A percentile compares a stretch with the other conserved stretches of the same genome.
These are phyloP conservation scores for Chelmon rostratus DNA, from an alignment of 2,797 vertebrate species.

Conservation along the genomic window DNA sequence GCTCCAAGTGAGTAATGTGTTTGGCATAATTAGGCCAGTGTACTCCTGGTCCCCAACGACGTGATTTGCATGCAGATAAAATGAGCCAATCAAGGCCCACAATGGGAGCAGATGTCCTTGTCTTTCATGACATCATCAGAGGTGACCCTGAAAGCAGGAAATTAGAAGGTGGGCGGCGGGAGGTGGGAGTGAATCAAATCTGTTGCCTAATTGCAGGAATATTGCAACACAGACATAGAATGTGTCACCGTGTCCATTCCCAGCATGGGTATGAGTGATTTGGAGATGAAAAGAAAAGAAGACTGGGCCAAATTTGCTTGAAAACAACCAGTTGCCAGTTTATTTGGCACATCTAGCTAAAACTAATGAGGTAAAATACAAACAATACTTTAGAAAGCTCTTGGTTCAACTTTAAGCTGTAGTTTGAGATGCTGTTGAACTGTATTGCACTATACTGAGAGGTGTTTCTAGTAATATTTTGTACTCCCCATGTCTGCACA, in stretches of 20 bases:
- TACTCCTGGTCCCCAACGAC: conserved; percentile 58
- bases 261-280: not conserved
- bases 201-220: conserved; percentile 33
- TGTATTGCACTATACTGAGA: not conserved
- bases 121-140: conserved; percentile 76
- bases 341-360: not conserved
- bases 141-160: conserved; percentile 76
- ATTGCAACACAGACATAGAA: conserved; percentile 18
- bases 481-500: not conserved
- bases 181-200: conserved; percentile 41
- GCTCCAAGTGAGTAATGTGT: conserved; percentile 70
- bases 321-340: not conserved
- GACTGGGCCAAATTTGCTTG: not conserved
- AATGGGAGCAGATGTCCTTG: conserved; percentile 77
- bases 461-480: not conserved
- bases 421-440: not conserved
- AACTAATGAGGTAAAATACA: not conserved
- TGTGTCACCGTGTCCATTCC: conserved; percentile 1
- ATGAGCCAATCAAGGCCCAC: conserved; percentile 67
- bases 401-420: not conserved
- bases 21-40: conserved; percentile 78
- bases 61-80: conserved; percentile 77
- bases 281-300: not conserved
- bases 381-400: not conserved
- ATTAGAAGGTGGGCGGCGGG: conserved; percentile 42